Evolutionary conservation across 2,797 vertebrate species (phyloP).

Genomic region (Silurus lanzhouensis): DNA sequence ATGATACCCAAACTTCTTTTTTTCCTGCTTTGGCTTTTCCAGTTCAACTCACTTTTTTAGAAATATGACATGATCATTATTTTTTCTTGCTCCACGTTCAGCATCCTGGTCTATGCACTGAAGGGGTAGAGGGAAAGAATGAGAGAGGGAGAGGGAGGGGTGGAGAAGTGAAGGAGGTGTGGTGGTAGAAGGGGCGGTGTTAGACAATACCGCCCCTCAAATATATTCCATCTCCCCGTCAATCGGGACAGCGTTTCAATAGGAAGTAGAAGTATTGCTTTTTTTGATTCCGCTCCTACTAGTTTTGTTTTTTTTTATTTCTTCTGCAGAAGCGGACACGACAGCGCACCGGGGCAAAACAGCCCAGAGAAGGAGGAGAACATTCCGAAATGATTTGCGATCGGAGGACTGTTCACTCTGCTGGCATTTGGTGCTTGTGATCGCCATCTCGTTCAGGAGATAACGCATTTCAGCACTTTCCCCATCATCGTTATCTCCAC

Average conservation of each 20-base stretch:
- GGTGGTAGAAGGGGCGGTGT: constrained; percentile 67
- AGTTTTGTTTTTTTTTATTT: constrained; percentile 24
- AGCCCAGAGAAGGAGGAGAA: constrained; percentile 52
- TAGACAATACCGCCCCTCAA: constrained; percentile 77
- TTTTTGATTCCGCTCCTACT: constrained; percentile 70
- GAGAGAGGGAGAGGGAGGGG: constrained; percentile 57
- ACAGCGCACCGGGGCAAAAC: constrained; percentile 13
- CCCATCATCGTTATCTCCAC: constrained; percentile 62
- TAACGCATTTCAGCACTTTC: constrained; percentile 65
- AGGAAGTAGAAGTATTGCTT: constrained; percentile 59
- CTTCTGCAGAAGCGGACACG: constrained; percentile 47
- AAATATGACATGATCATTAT: neutral
- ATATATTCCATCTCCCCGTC: constrained; percentile 74
- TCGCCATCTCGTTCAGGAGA: constrained; percentile 55
- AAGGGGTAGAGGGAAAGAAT: constrained; percentile 54
- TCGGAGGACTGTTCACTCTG: constrained; percentile 54
- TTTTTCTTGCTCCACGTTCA: constrained; percentile 32
- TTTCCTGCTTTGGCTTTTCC: neutral
- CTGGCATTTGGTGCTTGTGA: constrained; percentile 52
- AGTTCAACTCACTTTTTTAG: neutral
- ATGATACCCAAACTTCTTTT: neutral
- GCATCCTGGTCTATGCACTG: constrained; percentile 29
- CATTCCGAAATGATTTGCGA: constrained; percentile 55
- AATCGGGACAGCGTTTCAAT: constrained; percentile 73
- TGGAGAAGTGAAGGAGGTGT: constrained; percentile 64